Evolutionary conservation across 2,113 vertebrate species (phyloP).

Genomic region (Microcebus murinus): DNA sequence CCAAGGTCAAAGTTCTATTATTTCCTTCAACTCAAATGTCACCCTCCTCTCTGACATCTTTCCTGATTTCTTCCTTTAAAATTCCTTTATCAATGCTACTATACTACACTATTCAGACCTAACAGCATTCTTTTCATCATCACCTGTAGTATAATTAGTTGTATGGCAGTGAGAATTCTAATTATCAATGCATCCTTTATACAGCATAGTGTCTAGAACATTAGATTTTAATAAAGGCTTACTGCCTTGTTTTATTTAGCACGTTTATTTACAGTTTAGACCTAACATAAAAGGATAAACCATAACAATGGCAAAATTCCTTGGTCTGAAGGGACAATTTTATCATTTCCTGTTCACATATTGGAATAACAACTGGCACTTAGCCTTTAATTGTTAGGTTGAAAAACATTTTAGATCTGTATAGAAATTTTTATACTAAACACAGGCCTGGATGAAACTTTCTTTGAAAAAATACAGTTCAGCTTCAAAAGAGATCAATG

Average conservation of each 20-base stretch:
- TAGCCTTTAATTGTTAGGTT: not conserved
- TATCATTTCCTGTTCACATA: not conserved
- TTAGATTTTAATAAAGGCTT: not conserved
- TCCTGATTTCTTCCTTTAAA: not conserved
- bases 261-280: conserved; percentile 16
- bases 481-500: not conserved
- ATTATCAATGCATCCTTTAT: not conserved
- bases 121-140: not conserved
- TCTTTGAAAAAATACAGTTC: not conserved
- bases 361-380: not conserved
- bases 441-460: not conserved
- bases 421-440: not conserved
- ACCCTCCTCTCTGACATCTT: not conserved
- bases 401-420: not conserved
- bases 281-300: not conserved
- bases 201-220: not conserved
- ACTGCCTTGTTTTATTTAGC: not conserved
- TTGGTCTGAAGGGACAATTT: not conserved
- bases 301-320: not conserved
- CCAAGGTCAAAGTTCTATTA: not conserved
- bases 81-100: not conserved
- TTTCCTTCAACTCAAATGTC: not conserved
- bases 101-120: not conserved
- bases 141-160: not conserved
- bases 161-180: not conserved